A percentile compares a stretch with the other conserved stretches of the same genome.
Conservation (phyloP, 2,888 invertebrate species). For the Callinectes sapidus region DNA sequence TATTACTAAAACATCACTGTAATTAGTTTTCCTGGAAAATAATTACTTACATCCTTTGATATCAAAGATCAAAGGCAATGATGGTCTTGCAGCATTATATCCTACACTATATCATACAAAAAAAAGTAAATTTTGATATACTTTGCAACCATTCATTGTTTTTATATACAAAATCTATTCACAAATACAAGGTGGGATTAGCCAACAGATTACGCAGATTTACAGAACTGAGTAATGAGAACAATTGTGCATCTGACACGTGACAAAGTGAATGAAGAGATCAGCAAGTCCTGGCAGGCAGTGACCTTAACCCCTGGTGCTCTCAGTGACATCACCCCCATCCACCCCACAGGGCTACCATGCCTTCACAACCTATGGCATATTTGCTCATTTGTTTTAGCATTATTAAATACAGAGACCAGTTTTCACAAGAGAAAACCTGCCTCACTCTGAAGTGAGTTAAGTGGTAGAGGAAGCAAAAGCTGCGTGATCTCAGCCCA, state of each 20-base stretch:
- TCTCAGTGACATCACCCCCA: background rate
- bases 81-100: background rate
- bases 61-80: background rate
- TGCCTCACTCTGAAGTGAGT: background rate
- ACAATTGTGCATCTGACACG: background rate
- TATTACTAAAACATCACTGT: background rate
- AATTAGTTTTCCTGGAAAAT: background rate
- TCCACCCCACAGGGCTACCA: background rate
- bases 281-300: background rate
- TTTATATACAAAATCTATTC: background rate
- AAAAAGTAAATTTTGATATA: background rate
- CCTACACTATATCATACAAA: background rate
- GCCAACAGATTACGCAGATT: conserved; percentile 1
- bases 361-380: background rate
- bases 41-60: background rate
- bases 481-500: background rate
- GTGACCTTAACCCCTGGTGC: background rate
- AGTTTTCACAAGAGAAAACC: background rate
- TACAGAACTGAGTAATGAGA: background rate
- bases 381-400: background rate
- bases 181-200: background rate
- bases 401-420: too few species aligned
- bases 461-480: background rate
- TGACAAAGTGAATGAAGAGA: background rate
- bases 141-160: background rate